phyloP scores from a whole-genome alignment of 1,140 invertebrate genomes.

The Periplaneta americana region DNA sequence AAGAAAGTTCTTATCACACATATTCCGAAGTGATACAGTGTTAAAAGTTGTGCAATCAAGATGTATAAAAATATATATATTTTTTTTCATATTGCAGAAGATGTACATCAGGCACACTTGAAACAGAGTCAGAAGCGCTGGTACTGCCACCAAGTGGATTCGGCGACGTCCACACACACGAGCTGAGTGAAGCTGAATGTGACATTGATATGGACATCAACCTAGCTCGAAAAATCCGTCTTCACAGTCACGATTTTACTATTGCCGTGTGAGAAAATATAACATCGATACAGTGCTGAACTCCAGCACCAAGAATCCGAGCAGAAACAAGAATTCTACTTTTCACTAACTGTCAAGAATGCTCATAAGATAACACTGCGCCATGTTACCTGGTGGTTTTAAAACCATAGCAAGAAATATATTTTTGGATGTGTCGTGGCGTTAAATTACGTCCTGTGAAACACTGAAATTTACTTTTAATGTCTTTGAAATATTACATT shows the following conservation, averaged over 20 bases:
- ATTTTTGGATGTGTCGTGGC: no score
- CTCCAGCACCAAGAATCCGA: neutral
- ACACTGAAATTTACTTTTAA: no score
- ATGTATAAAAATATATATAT: neutral
- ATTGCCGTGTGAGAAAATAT: constrained; percentile 37
- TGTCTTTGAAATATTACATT: no score
- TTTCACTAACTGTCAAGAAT: neutral
- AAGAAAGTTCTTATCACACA: no score
- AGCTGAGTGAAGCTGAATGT: constrained; percentile 43
- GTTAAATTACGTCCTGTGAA: neutral
- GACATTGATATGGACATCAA: constrained; percentile 40
- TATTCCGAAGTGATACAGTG: no score
- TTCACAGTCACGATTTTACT: constrained; percentile 37
- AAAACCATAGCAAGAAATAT: no score
- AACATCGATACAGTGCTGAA: neutral
- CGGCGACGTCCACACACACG: constrained; percentile 37
- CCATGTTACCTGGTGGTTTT: neutral
- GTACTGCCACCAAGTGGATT: constrained; percentile 40
- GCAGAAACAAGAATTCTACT: neutral
- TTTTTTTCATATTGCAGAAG: neutral
- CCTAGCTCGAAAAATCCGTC: constrained; percentile 33
- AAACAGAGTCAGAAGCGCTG: constrained; percentile 23
- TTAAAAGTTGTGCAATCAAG: no score
- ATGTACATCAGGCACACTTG: constrained; percentile 25
- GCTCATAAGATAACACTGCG: neutral